Percentiles rank a stretch among this genome's conserved stretches.
Conservation (phyloP, 1,140 invertebrate genomes). For the Babylonia areolata region DNA sequence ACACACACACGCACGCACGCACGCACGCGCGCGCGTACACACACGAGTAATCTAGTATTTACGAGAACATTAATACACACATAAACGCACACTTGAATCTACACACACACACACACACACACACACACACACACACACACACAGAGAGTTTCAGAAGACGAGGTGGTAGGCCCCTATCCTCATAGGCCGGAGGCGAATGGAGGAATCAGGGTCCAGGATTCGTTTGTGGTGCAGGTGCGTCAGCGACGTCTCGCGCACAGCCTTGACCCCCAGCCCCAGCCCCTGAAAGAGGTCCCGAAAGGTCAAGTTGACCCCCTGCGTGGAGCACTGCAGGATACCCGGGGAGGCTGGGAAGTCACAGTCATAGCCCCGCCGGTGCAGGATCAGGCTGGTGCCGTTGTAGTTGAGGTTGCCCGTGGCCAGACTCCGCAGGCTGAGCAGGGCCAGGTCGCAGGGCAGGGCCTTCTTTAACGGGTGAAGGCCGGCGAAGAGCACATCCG, state of each 20-base stretch:
- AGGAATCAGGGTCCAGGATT: constrained; percentile 5
- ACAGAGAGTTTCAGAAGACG: constrained; percentile 7
- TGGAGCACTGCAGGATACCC: constrained; percentile 53
- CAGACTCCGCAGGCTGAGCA: constrained; percentile 63
- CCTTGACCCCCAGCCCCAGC: constrained; percentile 40
- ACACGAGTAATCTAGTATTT: background rate
- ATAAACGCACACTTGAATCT: background rate
- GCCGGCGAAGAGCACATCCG: constrained; percentile 53
- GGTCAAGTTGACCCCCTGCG: constrained; percentile 39
- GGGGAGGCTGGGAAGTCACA: constrained; percentile 60
- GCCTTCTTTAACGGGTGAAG: constrained; percentile 51
- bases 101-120: background rate
- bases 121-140: background rate
- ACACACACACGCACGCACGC: background rate
- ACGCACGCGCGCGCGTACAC: background rate
- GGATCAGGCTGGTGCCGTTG: constrained; percentile 64
- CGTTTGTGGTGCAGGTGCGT: constrained; percentile 62
- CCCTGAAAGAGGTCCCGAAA: constrained; percentile 56
- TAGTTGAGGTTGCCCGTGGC: constrained; percentile 60
- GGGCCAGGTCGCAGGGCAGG: constrained; percentile 65
- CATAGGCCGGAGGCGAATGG: constrained; percentile 38
- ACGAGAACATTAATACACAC: background rate
- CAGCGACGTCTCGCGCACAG: constrained; percentile 61
- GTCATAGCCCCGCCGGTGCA: constrained; percentile 63
- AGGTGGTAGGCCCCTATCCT: constrained; percentile 42